Percentiles rank a stretch among this genome's conserved stretches.
Evolutionary conservation across 2,888 invertebrate species (phyloP).

Genomic region (Anthophora plumipes): DNA sequence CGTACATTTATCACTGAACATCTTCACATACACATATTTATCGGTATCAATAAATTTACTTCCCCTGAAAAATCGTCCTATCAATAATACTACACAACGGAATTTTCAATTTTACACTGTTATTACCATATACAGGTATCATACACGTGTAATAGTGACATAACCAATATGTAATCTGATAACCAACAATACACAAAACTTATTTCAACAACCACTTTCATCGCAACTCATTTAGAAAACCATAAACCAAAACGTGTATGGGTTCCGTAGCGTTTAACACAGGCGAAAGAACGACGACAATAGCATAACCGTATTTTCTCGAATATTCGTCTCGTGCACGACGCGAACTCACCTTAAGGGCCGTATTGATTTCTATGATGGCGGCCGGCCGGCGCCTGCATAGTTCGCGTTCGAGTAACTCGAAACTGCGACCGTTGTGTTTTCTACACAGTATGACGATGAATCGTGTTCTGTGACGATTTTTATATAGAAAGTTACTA

Average conservation of each 20-base stretch:
- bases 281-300: background rate
- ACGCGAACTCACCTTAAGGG: conserved; percentile 71
- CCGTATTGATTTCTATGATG: conserved; percentile 82
- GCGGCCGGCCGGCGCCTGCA: conserved; percentile 76
- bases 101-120: no score
- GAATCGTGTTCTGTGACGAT: conserved; percentile 24
- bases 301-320: conserved; percentile 15
- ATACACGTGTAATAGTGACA: background rate
- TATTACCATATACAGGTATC: background rate
- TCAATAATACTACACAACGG: no score
- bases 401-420: conserved; percentile 57
- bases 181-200: no score
- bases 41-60: no score
- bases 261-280: background rate
- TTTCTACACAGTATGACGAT: conserved; percentile 47
- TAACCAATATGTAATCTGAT: background rate
- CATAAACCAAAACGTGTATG: background rate
- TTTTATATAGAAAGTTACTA: background rate
- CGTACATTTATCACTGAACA: no score
- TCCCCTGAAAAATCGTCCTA: no score
- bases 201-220: no score
- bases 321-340: conserved; percentile 30
- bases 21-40: no score
- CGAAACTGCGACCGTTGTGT: conserved; percentile 46
- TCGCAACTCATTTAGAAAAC: background rate